A percentile compares a stretch with the other conserved stretches of the same genome.
Conservation (phyloP, 1,140 invertebrate genomes). For the Philotrypesis tridentata region DNA sequence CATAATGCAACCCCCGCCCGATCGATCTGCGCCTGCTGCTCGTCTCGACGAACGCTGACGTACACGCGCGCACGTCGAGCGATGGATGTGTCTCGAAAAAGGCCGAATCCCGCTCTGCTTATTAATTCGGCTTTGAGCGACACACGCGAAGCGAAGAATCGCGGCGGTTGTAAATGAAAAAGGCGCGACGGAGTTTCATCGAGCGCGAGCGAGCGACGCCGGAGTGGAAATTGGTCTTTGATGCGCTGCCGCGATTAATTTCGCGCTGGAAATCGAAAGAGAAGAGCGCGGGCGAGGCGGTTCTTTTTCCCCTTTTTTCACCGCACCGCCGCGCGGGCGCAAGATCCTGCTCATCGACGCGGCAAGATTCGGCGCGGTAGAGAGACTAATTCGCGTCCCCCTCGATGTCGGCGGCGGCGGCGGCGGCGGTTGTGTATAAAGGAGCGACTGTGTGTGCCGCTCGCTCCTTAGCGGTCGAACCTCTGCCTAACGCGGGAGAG, state of each 20-base stretch:
- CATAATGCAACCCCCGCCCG: slow-evolving; percentile 72
- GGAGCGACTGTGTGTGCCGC: slow-evolving; percentile 55
- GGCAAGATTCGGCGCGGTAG: slow-evolving; percentile 58
- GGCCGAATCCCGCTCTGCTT: no score
- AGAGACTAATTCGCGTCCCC: slow-evolving; percentile 72
- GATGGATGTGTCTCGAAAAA: no score
- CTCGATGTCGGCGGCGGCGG: slow-evolving; percentile 72
- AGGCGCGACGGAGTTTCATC: background rate
- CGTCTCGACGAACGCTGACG: background rate
- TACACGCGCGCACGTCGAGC: no score
- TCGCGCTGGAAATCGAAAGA: background rate
- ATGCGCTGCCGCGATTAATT: slow-evolving; percentile 33
- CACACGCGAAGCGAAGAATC: no score
- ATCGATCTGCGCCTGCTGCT: slow-evolving; percentile 61
- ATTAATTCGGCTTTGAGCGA: slow-evolving; percentile 20
- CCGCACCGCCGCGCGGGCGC: no score
- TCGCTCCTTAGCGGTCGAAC: slow-evolving; percentile 52
- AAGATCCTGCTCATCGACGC: slow-evolving; percentile 56
- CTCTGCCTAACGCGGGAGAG: background rate
- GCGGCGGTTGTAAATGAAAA: no score
- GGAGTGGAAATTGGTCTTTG: slow-evolving; percentile 43
- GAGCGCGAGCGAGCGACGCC: slow-evolving; percentile 17
- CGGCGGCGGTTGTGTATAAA: slow-evolving; percentile 73
- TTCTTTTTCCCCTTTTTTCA: background rate
- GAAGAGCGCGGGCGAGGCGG: background rate